phyloP scores from a whole-genome alignment of 2,888 invertebrate genomes.

The Yponomeuta evonymella region DNA sequence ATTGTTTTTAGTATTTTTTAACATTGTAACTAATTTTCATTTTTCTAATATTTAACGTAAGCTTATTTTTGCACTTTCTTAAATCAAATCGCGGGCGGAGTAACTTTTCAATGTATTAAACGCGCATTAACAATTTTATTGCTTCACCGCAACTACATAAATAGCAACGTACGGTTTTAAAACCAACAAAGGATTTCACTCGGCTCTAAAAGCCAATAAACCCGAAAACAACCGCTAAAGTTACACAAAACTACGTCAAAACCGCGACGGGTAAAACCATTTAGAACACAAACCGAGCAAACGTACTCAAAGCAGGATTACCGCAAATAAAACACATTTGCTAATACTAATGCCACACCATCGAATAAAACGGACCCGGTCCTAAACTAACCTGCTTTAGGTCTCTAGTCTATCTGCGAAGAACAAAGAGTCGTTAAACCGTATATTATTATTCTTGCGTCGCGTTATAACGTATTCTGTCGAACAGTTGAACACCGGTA shows the following conservation, averaged over 20 bases:
- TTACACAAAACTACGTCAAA: slow-evolving; percentile 67
- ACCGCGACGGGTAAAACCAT: slow-evolving; percentile 58
- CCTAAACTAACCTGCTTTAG: slow-evolving; percentile 50
- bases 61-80: background rate
- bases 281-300: slow-evolving; percentile 36
- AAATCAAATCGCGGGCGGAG: background rate
- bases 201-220: slow-evolving; percentile 61
- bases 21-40: too few relatives aligned
- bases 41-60: background rate
- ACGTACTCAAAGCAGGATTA: slow-evolving; percentile 59
- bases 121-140: background rate
- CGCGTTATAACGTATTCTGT: slow-evolving; percentile 8
- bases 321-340: slow-evolving; percentile 53
- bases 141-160: background rate
- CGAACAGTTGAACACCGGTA: slow-evolving; percentile 36
- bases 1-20: too few relatives aligned
- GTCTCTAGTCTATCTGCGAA: slow-evolving; percentile 34
- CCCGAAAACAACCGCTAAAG: slow-evolving; percentile 57
- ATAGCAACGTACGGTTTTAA: background rate
- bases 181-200: slow-evolving; percentile 62
- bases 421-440: slow-evolving; percentile 69
- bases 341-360: slow-evolving; percentile 46
- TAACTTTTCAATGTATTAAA: background rate
- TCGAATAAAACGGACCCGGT: slow-evolving; percentile 36
- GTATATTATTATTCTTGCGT: slow-evolving; percentile 27